Conservation (phyloP, 2,113 vertebrate species). For the Pelodiscus sinensis region DNA sequence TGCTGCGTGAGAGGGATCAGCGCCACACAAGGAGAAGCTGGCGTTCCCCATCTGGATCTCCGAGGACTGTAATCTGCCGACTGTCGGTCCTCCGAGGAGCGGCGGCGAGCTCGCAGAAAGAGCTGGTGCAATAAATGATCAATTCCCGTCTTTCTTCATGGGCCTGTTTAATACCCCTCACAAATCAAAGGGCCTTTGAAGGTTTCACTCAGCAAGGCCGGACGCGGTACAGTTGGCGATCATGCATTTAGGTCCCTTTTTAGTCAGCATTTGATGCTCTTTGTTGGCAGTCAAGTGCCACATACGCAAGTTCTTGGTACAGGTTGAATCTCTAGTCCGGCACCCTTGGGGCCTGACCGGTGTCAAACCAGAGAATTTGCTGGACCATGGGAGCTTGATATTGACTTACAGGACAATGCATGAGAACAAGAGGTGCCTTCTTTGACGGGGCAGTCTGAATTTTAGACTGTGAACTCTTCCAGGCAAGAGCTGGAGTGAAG, state of each 20-base stretch:
- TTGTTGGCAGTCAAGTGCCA: neutral
- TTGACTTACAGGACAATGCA: neutral
- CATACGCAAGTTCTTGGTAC: neutral
- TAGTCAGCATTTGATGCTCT: neutral
- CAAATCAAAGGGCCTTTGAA: neutral
- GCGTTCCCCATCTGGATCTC: neutral
- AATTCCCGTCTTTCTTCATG: neutral
- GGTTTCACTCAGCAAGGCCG: neutral
- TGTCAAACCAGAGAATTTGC: too few species aligned
- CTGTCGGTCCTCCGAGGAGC: neutral
- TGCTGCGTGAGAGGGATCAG: neutral
- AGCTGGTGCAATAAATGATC: neutral
- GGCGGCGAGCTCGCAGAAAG: neutral
- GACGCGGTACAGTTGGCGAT: neutral
- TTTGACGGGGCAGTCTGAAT: neutral
- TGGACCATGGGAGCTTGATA: too few species aligned
- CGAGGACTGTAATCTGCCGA: neutral
- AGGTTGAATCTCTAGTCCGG: too few species aligned
- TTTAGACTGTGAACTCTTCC: neutral
- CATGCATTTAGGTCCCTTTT: neutral
- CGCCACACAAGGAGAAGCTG: fast-evolving
- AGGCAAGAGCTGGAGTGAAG: neutral
- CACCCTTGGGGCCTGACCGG: too few species aligned
- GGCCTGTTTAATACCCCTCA: neutral
- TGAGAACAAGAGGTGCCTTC: neutral